Conservation (phyloP, 2,113 vertebrate genomes). For the cat (Felis catus) region DNA sequence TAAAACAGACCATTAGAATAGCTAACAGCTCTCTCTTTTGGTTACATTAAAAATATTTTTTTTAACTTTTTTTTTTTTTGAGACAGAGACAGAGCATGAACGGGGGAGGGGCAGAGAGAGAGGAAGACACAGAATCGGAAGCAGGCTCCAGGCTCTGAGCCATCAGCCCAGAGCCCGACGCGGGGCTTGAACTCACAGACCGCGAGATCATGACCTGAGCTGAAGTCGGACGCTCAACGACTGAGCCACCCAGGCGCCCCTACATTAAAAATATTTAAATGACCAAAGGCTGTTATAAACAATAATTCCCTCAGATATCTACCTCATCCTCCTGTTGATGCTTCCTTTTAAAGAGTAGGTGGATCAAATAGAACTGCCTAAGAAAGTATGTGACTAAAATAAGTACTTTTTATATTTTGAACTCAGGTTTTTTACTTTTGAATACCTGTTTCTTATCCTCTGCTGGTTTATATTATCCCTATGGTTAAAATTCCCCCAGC, state of each 20-base stretch:
- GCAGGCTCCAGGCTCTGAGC: no score
- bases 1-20: slow-evolving; percentile 22
- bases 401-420: slow-evolving; percentile 5
- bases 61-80: no score
- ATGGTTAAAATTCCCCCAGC: neutral
- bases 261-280: neutral
- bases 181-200: no score
- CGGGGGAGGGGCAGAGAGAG: no score
- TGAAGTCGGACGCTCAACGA: no score
- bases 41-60: neutral
- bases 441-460: neutral
- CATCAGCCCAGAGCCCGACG: no score
- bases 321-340: neutral
- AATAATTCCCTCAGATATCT: neutral
- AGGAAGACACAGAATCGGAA: no score
- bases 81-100: no score
- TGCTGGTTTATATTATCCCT: neutral
- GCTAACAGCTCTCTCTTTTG: neutral
- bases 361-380: neutral
- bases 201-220: no score
- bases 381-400: neutral
- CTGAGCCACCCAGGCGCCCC: no score
- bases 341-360: neutral
- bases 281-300: neutral
- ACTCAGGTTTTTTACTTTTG: neutral